Conservation (phyloP, 2,888 invertebrate species). For the Leptinotarsa haldemani region DNA sequence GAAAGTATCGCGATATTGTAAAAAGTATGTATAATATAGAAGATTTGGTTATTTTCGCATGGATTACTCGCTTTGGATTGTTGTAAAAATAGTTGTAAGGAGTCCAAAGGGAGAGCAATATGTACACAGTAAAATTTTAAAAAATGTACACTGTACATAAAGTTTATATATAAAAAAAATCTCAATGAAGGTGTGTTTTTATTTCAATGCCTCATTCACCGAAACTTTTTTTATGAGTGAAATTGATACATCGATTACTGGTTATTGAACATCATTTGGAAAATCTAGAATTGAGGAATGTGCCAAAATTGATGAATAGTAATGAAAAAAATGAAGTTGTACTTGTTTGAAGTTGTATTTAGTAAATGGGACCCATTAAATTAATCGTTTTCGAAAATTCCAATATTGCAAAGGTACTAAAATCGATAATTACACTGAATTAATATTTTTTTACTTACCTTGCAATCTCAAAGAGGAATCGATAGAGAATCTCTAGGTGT, state of each 20-base stretch:
- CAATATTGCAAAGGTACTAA: too few species aligned
- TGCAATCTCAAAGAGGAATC: too few species aligned
- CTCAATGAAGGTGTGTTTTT: conserved; percentile 37
- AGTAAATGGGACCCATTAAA: too few species aligned
- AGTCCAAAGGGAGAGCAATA: conserved; percentile 58
- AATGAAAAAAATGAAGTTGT: too few species aligned
- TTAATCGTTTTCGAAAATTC: too few species aligned
- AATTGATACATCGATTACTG: neutral
- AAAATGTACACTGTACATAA: conserved; percentile 59
- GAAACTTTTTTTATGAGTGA: neutral
- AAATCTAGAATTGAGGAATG: too few species aligned
- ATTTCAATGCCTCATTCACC: conserved; percentile 22
- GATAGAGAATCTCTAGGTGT: too few species aligned
- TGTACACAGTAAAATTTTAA: conserved; percentile 58
- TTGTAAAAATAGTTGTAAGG: conserved; percentile 55
- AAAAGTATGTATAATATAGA: conserved; percentile 42
- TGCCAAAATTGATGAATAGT: too few species aligned
- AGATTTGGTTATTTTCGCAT: conserved; percentile 63
- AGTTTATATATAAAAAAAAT: conserved; percentile 46
- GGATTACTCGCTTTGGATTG: conserved; percentile 53
- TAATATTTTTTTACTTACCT: too few species aligned
- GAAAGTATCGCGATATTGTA: conserved; percentile 30
- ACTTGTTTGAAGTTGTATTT: too few species aligned
- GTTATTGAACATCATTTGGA: neutral
- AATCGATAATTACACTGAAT: too few species aligned